A percentile compares a stretch with the other conserved stretches of the same genome.
Conservation (phyloP, 2,888 invertebrate genomes). For the Phaonia tiefii region DNA sequence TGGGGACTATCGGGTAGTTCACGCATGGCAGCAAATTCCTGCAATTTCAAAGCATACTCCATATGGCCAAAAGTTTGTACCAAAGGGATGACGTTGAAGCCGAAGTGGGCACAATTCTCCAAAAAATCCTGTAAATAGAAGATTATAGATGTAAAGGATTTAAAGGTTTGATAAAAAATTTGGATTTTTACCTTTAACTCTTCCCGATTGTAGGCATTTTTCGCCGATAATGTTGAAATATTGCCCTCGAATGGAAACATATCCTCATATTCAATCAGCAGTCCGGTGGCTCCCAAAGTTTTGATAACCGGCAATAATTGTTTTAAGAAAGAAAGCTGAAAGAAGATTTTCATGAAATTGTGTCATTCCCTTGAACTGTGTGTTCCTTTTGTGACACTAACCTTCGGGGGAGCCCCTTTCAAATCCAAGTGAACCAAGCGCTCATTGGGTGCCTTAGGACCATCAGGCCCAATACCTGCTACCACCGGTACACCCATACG, state of each 20-base stretch:
- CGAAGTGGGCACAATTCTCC: conserved; percentile 82
- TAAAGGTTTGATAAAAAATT: neutral
- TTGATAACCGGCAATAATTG: conserved; percentile 83
- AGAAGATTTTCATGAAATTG: neutral
- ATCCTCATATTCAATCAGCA: conserved; percentile 90
- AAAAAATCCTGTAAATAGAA: conserved; percentile 81
- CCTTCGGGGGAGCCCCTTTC: conserved; percentile 88
- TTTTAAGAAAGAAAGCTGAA: conserved; percentile 82
- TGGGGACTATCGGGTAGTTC: conserved; percentile 86
- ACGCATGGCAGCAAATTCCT: conserved; percentile 84
- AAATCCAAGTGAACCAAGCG: conserved; percentile 88
- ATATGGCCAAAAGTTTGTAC: conserved; percentile 90
- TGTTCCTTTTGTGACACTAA: too few species aligned
- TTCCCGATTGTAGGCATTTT: conserved; percentile 81
- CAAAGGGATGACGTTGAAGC: conserved; percentile 87
- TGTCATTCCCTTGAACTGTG: neutral
- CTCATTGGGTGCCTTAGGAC: conserved; percentile 78
- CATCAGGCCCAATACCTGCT: conserved; percentile 79
- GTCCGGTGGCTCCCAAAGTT: conserved; percentile 86
- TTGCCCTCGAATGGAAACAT: conserved; percentile 88
- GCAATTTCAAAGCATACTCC: conserved; percentile 86
- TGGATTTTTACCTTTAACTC: conserved; percentile 75
- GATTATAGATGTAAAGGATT: conserved; percentile 10
- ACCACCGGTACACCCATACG: conserved; percentile 79
- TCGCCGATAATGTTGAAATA: conserved; percentile 82